Percentiles rank a stretch among this genome's conserved stretches.
phyloP scores from a whole-genome alignment of 92 coral and sea anemone species.

The Metridium senile region DNA sequence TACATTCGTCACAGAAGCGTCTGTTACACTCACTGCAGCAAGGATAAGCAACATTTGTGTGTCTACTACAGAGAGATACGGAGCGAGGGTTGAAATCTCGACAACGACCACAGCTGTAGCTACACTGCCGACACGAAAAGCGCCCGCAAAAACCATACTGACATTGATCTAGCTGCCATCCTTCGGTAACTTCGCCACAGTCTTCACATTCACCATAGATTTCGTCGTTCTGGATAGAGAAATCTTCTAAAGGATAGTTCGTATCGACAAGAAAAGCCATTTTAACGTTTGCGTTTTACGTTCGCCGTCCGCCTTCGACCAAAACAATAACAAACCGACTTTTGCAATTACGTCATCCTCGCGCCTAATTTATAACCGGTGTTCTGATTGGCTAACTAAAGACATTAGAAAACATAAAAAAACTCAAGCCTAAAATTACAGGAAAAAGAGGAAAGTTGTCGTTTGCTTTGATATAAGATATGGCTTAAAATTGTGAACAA shows the following conservation, averaged over 20 bases:
- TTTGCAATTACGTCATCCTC: constrained; percentile 29
- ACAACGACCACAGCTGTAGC: constrained; percentile 77
- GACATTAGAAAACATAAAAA: background rate
- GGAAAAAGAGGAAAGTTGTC: background rate
- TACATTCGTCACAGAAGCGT: constrained; percentile 83
- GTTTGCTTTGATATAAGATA: background rate
- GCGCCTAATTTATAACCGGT: constrained; percentile 28
- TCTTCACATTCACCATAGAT: constrained; percentile 86
- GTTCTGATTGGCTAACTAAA: constrained; percentile 14
- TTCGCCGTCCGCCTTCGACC: constrained; percentile 32
- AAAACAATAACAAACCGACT: constrained; percentile 43
- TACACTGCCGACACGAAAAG: constrained; percentile 71
- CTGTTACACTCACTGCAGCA: constrained; percentile 61
- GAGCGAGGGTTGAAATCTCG: constrained; percentile 65
- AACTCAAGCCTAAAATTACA: background rate
- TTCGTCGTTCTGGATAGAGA: constrained; percentile 30
- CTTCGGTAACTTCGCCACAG: constrained; percentile 70
- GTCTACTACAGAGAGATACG: constrained; percentile 61
- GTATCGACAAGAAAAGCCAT: constrained; percentile 34
- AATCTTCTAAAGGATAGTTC: constrained; percentile 17
- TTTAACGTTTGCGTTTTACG: background rate
- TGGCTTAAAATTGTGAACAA: background rate
- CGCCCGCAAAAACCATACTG: constrained; percentile 90
- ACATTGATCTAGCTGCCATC: constrained; percentile 74
- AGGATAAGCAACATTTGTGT: constrained; percentile 71